phyloP scores from a whole-genome alignment of 2,113 vertebrate genomes.

The Anguilla rostrata region DNA sequence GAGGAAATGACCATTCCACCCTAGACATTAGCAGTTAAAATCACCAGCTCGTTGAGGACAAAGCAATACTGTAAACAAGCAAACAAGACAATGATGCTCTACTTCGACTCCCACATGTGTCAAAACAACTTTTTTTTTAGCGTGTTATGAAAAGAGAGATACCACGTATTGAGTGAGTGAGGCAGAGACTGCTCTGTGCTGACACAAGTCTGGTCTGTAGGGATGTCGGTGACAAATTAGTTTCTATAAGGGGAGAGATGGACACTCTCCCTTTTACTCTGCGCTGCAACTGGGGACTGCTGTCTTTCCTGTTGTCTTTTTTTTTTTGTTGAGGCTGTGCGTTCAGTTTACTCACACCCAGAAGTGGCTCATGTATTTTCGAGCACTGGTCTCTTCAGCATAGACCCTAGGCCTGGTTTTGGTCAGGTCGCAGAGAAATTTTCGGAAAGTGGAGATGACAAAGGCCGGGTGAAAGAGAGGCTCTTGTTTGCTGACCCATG shows the following conservation, averaged over 20 bases:
- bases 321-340: neutral
- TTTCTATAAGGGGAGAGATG: neutral
- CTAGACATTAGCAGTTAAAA: neutral
- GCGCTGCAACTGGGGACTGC: neutral
- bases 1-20: neutral
- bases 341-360: neutral
- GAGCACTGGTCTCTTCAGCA: neutral
- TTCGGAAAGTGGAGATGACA: slow-evolving; percentile 34
- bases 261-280: neutral
- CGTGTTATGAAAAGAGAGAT: neutral
- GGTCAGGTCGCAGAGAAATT: neutral
- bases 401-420: neutral
- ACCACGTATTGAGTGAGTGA: neutral
- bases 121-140: neutral
- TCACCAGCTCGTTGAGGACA: neutral
- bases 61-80: neutral
- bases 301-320: neutral
- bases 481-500: slow-evolving; percentile 28
- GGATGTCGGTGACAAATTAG: neutral
- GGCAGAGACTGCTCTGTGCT: neutral
- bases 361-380: neutral
- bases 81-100: neutral
- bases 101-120: neutral
- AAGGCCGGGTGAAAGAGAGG: slow-evolving; percentile 42
- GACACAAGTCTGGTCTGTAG: neutral